Conservation (phyloP, 1,140 invertebrate genomes). For the Mamestra configurata region DNA sequence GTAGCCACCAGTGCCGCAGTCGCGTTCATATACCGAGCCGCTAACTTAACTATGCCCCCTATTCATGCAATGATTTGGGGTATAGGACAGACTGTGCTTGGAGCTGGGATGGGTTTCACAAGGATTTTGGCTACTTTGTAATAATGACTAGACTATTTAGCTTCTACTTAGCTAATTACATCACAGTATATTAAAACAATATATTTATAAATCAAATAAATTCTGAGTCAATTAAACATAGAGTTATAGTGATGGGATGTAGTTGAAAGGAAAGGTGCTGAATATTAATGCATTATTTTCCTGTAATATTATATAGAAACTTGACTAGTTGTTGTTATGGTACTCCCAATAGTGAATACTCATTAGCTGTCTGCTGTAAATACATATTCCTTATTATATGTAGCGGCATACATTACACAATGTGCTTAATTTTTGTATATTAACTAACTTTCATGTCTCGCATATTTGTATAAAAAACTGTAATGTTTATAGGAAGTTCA, state of each 20-base stretch:
- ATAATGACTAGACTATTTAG: conserved; percentile 72
- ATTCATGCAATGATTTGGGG: conserved; percentile 98
- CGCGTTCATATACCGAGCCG: conserved; percentile 97
- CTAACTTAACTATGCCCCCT: conserved; percentile 95
- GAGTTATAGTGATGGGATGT: conserved; percentile 62
- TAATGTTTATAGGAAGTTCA: conserved; percentile 3
- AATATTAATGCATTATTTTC: conserved; percentile 54
- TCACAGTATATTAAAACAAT: conserved; percentile 55
- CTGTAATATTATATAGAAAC: conserved; percentile 55
- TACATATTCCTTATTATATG: conserved; percentile 28
- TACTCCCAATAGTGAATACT: conserved; percentile 56
- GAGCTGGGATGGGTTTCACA: conserved; percentile 96
- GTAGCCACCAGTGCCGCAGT: conserved; percentile 97
- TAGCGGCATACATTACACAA: conserved; percentile 40
- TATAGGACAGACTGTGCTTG: conserved; percentile 96
- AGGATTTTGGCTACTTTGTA: conserved; percentile 97
- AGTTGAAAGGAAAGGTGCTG: conserved; percentile 65
- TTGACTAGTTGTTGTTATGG: conserved; percentile 17
- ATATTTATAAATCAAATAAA: conserved; percentile 61
- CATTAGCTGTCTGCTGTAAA: conserved; percentile 53
- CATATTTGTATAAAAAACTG: conserved; percentile 36
- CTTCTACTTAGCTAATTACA: conserved; percentile 58
- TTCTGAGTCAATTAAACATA: conserved; percentile 81
- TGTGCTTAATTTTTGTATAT: conserved; percentile 49
- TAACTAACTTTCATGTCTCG: conserved; percentile 18